These are phyloP conservation scores for Harpagus bidentatus DNA, from an alignment of 2,113 vertebrate species.

Conservation along the genomic window DNA sequence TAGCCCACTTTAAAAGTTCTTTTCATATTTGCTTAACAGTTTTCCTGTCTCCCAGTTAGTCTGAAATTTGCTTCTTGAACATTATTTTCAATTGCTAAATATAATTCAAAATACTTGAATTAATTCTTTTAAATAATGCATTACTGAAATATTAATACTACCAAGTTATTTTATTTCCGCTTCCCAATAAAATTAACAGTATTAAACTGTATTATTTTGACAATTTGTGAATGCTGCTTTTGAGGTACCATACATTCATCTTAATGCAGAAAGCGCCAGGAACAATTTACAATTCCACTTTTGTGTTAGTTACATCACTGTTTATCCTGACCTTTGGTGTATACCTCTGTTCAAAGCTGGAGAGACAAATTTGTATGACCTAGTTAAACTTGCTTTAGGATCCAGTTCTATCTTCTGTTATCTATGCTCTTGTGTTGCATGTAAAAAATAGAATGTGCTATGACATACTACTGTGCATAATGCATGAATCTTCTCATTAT, in stretches of 20 bases:
- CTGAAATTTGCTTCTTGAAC: neutral
- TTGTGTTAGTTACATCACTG: neutral
- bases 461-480: neutral
- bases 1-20: neutral
- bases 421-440: neutral
- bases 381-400: no score
- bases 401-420: neutral
- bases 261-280: neutral
- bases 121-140: neutral
- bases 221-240: neutral
- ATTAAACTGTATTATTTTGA: neutral
- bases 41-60: neutral
- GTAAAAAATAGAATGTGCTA: neutral
- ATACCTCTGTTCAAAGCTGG: neutral
- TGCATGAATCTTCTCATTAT: neutral
- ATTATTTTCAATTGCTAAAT: neutral
- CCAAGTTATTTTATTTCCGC: neutral
- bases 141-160: neutral
- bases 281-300: neutral
- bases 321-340: neutral
- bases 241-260: accelerated
- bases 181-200: neutral
- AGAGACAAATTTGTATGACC: neutral
- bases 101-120: neutral
- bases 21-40: neutral